Evolutionary conservation across 2,888 invertebrate genomes (phyloP), one percentile per base, ranked within the genome.

Genomic region (Chloroclysta siterata): DNA sequence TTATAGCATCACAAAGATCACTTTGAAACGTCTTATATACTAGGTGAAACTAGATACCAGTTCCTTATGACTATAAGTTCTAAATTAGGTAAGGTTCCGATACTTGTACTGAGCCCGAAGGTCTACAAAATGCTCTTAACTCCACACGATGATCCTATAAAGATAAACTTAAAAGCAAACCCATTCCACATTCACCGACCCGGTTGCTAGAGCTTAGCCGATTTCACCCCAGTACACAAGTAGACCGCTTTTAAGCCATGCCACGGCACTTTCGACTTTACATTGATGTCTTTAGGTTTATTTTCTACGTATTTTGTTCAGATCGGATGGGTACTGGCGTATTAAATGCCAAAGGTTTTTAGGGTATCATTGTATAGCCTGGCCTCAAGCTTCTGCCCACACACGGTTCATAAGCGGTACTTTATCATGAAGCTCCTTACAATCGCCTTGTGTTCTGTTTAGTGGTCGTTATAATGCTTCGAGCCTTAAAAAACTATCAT

Each of bases 141-240:
- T 60, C 59, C 39, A 44, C 57, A 51, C 65, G 54, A 64, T 61
- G 64, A 66, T 67, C 63, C 65, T 60, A 68, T 63, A 53, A 42
- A 66, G 63, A 58, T 61, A 59, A 59, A 65, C 55, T 66, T 66
- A 60, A 60, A 65, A 61, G 63, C 68, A 63, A 58, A 50, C 48
- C 55, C 53, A 63, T 66, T 59, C 55, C 64, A 61, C 69, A 67
- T 69, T 71, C 68, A 63, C 63, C 64, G 68, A 60, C 69, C 68
- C 63, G 69, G 56, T 71, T 71, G 61, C 51, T 54, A 67, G 63
- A 63, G 65, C 69, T 65, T 56, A 64, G 69, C 48, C 57, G 67
- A 71, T 72, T 72, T 72, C 70, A 71, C 71, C 66, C 65, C 52
- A 53, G 66, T 56, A 60, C 53, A 57, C 56, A 56, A 53, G 44